Evolutionary conservation across 2,888 invertebrate species (phyloP).

Genomic region (Drosophila pegasa): DNA sequence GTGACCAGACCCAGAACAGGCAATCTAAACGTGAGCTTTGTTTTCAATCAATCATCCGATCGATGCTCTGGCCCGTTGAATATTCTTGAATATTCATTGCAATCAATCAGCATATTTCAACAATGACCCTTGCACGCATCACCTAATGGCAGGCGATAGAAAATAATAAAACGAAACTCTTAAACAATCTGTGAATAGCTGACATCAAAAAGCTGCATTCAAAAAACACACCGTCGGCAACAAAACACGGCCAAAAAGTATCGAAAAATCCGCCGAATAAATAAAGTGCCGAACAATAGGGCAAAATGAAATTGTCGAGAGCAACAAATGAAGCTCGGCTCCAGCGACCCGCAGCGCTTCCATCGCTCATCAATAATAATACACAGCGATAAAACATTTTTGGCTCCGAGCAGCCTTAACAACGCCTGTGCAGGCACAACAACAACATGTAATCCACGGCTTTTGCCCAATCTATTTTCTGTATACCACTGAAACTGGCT

Average conservation of each 20-base stretch:
- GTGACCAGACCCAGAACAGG: no score
- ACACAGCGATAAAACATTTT: conserved; percentile 59
- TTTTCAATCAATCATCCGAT: conserved; percentile 5
- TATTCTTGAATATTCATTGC: conserved; percentile 21
- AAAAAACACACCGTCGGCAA: conserved; percentile 17
- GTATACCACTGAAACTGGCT: background rate
- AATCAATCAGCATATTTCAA: conserved; percentile 41
- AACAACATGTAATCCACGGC: conserved; percentile 35
- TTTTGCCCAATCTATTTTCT: conserved; percentile 20
- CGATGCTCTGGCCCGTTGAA: conserved; percentile 11
- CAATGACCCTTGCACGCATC: conserved; percentile 42
- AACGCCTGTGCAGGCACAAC: conserved; percentile 47
- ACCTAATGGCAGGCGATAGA: conserved; percentile 21
- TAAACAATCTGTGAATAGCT: conserved; percentile 50
- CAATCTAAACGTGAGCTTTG: background rate
- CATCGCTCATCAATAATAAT: conserved; percentile 68
- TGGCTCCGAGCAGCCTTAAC: conserved; percentile 43
- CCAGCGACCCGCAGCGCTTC: conserved; percentile 1
- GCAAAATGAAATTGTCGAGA: conserved; percentile 32
- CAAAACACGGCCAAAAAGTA: background rate
- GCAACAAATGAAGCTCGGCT: conserved; percentile 38
- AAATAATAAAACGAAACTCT: conserved; percentile 50
- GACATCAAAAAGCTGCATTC: conserved; percentile 8
- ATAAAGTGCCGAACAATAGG: conserved; percentile 31
- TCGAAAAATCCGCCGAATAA: conserved; percentile 14